Evolutionary conservation across 2,888 invertebrate genomes (phyloP), one percentile per base, ranked within the genome.

Genomic region (Aphidoletes aphidimyza): DNA sequence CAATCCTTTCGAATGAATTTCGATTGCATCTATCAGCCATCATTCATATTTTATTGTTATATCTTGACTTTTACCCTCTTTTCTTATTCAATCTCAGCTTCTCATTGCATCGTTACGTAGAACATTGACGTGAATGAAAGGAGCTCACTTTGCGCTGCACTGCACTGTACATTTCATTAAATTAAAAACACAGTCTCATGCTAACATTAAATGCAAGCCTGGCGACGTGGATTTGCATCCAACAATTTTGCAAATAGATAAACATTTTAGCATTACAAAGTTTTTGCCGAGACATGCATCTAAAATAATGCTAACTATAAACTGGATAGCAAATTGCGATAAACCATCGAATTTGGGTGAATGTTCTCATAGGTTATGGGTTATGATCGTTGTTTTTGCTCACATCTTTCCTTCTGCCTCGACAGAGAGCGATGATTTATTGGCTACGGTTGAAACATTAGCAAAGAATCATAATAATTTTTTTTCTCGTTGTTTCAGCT

Each of bases 391-490:
- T 47, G 17, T 54, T 54, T 11, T 54, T 3, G 54, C 11, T 54
- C 26, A 26, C 0, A 22, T 54, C 54, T 26, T 19, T 9, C 8
- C 6, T 11, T 39, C 39, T 39, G 6, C 11, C 39, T 39, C 39
- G 39, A 47, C 22, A 8, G 17, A 69, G 34, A 19, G 9, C n/a
- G 22, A 54, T 54, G 54, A 54, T 54, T 54, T 54, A 54, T 54
- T 54, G 54, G 54, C 54, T 54, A 54, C 54, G 54, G 54, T 54
- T 30, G 42, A 14, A 69, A 69, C 69, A 69, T 69, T 69, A 69
- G 30, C 69, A n/a, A 69, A 69, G 69, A 54, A 69, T n/a, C n/a
- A n/a, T n/a, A n/a, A 69, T 69, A 9, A 69, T 69, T 69, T 69
- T 22, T 26, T 22, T 22, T 54, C 2, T 47, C 8, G 8, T 9